Conservation (phyloP, 2,797 vertebrate genomes). For the Megalops cyprinoides region DNA sequence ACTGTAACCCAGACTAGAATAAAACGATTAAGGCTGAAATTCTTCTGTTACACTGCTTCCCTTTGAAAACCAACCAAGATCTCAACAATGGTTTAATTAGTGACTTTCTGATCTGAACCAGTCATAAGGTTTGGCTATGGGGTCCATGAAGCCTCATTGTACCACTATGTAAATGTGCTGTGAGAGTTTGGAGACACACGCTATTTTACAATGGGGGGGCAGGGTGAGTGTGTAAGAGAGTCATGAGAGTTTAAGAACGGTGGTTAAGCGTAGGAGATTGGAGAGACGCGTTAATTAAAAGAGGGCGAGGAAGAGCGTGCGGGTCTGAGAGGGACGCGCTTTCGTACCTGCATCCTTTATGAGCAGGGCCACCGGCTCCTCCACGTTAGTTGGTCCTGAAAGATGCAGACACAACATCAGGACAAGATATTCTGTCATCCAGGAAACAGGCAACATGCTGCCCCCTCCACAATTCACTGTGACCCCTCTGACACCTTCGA, state of each 20-base stretch:
- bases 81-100: no score
- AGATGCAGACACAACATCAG: constrained; percentile 29
- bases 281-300: background rate
- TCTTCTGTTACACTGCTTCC: no score
- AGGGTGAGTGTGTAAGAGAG: background rate
- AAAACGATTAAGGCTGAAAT: no score
- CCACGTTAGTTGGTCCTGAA: constrained; percentile 84
- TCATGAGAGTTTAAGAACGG: background rate
- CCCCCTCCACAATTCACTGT: background rate
- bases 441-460: background rate
- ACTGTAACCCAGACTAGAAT: no score
- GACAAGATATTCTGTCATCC: background rate
- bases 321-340: background rate
- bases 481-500: background rate
- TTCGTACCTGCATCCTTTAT: constrained; percentile 95
- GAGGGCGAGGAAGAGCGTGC: background rate
- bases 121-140: no score
- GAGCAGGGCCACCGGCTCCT: constrained; percentile 84
- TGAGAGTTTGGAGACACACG: constrained; percentile 5
- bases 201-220: constrained; percentile 4
- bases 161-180: background rate
- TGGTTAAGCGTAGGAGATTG: background rate
- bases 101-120: no score
- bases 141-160: no score
- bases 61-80: no score